Conservation (phyloP, 2,113 vertebrate genomes). For the Myotis yumanensis region DNA sequence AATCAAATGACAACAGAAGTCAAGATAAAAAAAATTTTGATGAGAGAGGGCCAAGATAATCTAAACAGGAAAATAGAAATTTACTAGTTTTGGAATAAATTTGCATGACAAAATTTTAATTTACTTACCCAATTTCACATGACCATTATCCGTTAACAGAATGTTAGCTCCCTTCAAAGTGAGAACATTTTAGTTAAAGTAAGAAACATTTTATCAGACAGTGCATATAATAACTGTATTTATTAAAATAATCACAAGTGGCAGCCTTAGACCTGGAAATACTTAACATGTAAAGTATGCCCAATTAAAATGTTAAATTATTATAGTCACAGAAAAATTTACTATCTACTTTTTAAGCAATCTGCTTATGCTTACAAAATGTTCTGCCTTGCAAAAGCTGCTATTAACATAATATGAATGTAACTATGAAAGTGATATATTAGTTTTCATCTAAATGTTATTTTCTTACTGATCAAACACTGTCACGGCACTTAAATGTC, state of each 20-base stretch:
- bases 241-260: conserved; percentile 48
- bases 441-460: conserved; percentile 43
- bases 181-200: conserved; percentile 77
- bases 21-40: conserved; percentile 12
- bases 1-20: conserved; percentile 27
- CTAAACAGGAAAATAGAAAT: conserved; percentile 12
- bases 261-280: neutral
- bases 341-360: neutral
- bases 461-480: neutral
- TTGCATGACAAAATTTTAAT: conserved; percentile 28
- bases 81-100: conserved; percentile 12
- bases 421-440: neutral
- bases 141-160: conserved; percentile 97
- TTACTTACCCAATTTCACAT: conserved; percentile 97
- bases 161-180: conserved; percentile 97
- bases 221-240: conserved; percentile 27
- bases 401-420: conserved; percentile 30
- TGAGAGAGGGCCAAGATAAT: neutral
- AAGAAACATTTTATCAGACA: conserved; percentile 26
- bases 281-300: neutral
- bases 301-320: conserved; percentile 45
- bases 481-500: neutral
- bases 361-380: conserved; percentile 34
- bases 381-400: neutral
- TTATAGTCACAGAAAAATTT: neutral